phyloP scores from a whole-genome alignment of 2,797 vertebrate species.

The Oryzias dopingdopingensis region DNA sequence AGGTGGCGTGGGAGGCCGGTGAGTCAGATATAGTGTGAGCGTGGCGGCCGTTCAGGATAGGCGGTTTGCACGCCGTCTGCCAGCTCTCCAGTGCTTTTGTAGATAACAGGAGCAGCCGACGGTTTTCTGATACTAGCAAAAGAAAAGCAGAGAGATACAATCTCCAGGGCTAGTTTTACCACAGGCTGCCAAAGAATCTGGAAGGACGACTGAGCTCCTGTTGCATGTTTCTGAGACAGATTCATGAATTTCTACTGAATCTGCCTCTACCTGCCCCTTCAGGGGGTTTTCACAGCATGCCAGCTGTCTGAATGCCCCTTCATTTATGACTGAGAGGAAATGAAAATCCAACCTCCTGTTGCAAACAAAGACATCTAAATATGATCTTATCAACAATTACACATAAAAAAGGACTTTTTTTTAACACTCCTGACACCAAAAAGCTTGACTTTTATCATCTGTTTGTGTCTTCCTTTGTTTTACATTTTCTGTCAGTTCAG shows the following conservation, averaged over 20 bases:
- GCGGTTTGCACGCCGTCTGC: not conserved
- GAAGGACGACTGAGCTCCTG: constrained; percentile 14
- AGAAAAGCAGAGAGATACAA: constrained; percentile 9
- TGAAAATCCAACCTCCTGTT: too few species aligned
- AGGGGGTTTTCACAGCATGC: too few species aligned
- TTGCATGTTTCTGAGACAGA: constrained; percentile 1
- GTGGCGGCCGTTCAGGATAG: not conserved
- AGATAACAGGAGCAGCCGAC: constrained; percentile 3
- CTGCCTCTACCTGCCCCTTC: too few species aligned
- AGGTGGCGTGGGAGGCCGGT: constrained; percentile 31
- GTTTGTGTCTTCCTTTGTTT: too few species aligned
- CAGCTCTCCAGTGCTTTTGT: not conserved
- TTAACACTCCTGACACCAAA: too few species aligned
- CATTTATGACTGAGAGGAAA: too few species aligned
- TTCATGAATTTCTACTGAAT: not conserved
- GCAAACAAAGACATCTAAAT: too few species aligned
- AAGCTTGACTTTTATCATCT: too few species aligned
- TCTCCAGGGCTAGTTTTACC: constrained; percentile 13
- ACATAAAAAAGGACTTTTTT: too few species aligned
- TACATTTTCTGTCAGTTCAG: too few species aligned
- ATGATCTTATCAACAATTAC: too few species aligned
- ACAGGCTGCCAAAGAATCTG: constrained; percentile 25
- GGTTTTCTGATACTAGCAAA: constrained; percentile 2
- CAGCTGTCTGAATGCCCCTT: too few species aligned
- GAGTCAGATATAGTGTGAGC: constrained; percentile 11